A percentile compares a stretch with the other conserved stretches of the same genome.
Evolutionary conservation across 2,113 vertebrate species (phyloP).

Genomic region (Tiliqua scincoides): DNA sequence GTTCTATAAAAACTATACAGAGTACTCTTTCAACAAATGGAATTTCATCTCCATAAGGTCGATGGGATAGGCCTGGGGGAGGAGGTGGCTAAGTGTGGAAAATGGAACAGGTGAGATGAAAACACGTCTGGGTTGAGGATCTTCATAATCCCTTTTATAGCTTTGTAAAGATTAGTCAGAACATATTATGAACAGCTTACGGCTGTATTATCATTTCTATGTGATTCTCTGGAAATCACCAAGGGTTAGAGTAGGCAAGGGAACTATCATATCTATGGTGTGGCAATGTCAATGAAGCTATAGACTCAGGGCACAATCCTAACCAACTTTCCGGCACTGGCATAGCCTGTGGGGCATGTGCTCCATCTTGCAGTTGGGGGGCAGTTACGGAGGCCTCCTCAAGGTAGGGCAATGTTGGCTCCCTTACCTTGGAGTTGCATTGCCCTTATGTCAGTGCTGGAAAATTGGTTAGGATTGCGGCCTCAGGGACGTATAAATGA

Average conservation of each 20-base stretch:
- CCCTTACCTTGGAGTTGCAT: too few relatives aligned
- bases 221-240: background rate
- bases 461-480: too few relatives aligned
- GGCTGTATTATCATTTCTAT: constrained; percentile 34
- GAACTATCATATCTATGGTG: background rate
- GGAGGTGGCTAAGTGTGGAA: constrained; percentile 15
- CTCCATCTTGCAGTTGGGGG: too few relatives aligned
- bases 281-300: background rate
- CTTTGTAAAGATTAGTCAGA: background rate
- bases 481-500: too few relatives aligned
- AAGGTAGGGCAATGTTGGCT: too few relatives aligned
- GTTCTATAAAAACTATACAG: constrained; percentile 8
- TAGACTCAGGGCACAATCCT: background rate
- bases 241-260: background rate
- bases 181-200: constrained; percentile 41
- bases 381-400: too few relatives aligned
- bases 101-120: constrained; percentile 31
- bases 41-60: constrained; percentile 18
- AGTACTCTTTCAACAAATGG: constrained; percentile 51
- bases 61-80: background rate
- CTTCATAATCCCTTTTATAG: background rate
- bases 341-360: too few relatives aligned
- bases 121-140: constrained; percentile 13
- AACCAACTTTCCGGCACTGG: too few relatives aligned
- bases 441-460: too few relatives aligned